These are phyloP conservation scores for Lysiphlebus fabarum DNA, from an alignment of 1,140 invertebrate species.

Conservation along the genomic window DNA sequence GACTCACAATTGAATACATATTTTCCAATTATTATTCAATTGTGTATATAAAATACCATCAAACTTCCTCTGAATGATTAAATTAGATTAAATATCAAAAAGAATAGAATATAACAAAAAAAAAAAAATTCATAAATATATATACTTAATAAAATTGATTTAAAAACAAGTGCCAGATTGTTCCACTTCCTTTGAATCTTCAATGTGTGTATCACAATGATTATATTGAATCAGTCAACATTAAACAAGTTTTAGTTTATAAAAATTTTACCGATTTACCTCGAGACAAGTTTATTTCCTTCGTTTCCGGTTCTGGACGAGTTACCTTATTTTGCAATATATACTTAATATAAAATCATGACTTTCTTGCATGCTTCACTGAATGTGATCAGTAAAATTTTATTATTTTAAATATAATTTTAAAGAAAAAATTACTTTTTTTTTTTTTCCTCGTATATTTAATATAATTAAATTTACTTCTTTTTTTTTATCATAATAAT, in stretches of 20 bases:
- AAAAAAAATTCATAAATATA: neutral
- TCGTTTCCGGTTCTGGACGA: slow-evolving; percentile 27
- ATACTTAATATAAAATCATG: slow-evolving; percentile 6
- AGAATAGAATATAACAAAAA: neutral
- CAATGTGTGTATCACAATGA: neutral
- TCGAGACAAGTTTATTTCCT: slow-evolving; percentile 25
- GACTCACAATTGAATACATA: slow-evolving; percentile 5
- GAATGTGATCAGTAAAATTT: no score
- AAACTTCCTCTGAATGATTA: no score
- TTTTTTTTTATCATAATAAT: neutral
- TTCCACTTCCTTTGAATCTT: neutral
- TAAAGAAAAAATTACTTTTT: no score
- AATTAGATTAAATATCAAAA: neutral
- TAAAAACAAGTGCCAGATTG: neutral
- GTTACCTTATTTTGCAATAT: slow-evolving; percentile 3
- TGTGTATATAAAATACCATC: neutral
- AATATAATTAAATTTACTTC: no score
- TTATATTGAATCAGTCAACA: neutral
- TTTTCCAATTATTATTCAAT: slow-evolving; percentile 15
- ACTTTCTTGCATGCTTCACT: no score
- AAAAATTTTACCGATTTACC: no score
- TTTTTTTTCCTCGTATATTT: no score
- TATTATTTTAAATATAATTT: no score
- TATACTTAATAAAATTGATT: neutral
- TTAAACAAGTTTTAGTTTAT: slow-evolving; percentile 9